Base-by-base conservation (phyloP, 2,888 invertebrate genomes). In the Cephus runcator region DNA sequence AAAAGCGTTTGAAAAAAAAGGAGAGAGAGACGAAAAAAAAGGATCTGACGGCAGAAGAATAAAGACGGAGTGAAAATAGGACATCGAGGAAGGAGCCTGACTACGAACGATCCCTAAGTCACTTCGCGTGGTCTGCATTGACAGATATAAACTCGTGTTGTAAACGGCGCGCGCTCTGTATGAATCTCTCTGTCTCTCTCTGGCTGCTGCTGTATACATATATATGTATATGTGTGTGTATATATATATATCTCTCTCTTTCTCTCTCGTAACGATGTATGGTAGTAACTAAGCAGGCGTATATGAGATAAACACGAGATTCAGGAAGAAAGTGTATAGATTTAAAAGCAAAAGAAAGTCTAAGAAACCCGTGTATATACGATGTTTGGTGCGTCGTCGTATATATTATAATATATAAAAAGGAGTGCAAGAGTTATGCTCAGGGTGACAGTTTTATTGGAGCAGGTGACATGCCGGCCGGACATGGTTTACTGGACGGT, bases 361-460 rank as follows among this genome's bases (percentile, higher is more conserved):
- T 56, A 56, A 23, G 23, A 9, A 9, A 56, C 6, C 56, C 56
- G 9, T 56, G 56, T 23, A 23, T 2, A 56, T 56, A 56, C 23
- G 56, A 23, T 9, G 56, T 56, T 9, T 56, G 56, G 56, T 56
- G 56, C 56, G 56, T 23, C 23, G 56, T 56, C 71, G 11, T 23
- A 71, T 71, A 71, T 15, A 30, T 34, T 34, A 12, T 34, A 71
- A 12, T 34, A 34, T 71, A 33, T 69, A 34, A 33, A 71, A 12
- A 9, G 71, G 33, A 71, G 71, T 33, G 33, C 71, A 12, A 73
- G 31, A 40, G 76, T 76, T 69, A 73, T 76, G 76, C 36, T 76
- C 73, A 71, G 73, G 76, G 76, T 76, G 76, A 76, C 76, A 76
- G 76, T 76, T 76, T 34, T 76, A 71, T 71, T 34, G 30, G 30